Evolutionary conservation across 1,140 invertebrate genomes (phyloP).

Genomic region (Monomorium pharaonis): DNA sequence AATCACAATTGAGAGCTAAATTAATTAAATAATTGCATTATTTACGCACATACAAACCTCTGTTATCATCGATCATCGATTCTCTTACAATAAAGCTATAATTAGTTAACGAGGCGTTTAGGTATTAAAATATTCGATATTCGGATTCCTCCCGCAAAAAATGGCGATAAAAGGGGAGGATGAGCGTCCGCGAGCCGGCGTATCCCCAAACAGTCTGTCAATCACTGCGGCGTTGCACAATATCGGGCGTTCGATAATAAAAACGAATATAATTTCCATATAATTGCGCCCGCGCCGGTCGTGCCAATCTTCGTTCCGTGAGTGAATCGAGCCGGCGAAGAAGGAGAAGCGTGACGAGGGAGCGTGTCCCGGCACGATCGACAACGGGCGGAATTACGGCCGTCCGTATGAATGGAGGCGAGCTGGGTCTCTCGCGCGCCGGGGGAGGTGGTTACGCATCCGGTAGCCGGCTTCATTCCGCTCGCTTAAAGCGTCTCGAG

Average conservation of each 20-base stretch:
- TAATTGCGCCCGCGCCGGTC: slow-evolving; percentile 53
- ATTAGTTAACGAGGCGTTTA: slow-evolving; percentile 14
- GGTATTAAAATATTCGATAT: slow-evolving; percentile 12
- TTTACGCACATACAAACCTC: neutral
- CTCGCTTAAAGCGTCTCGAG: slow-evolving; percentile 55
- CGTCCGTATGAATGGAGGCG: slow-evolving; percentile 44
- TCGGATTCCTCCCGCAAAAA: slow-evolving; percentile 11
- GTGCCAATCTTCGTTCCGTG: slow-evolving; percentile 55
- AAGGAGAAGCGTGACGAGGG: slow-evolving; percentile 63
- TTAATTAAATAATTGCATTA: slow-evolving; percentile 23
- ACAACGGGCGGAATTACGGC: slow-evolving; percentile 47
- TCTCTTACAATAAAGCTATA: slow-evolving; percentile 17
- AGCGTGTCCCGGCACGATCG: slow-evolving; percentile 67
- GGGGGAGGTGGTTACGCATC: slow-evolving; percentile 42
- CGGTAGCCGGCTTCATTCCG: slow-evolving; percentile 51
- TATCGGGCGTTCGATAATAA: slow-evolving; percentile 44
- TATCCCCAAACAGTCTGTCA: slow-evolving; percentile 48
- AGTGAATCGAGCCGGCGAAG: slow-evolving; percentile 44
- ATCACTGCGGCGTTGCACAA: slow-evolving; percentile 36
- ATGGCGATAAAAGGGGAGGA: neutral
- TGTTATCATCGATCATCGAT: neutral
- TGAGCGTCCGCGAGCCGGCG: neutral
- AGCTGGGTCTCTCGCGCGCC: slow-evolving; percentile 10
- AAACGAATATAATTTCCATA: slow-evolving; percentile 61
- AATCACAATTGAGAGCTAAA: neutral